These are phyloP conservation scores for Mya arenaria DNA, from an alignment of 1,140 invertebrate species.

Conservation along the genomic window DNA sequence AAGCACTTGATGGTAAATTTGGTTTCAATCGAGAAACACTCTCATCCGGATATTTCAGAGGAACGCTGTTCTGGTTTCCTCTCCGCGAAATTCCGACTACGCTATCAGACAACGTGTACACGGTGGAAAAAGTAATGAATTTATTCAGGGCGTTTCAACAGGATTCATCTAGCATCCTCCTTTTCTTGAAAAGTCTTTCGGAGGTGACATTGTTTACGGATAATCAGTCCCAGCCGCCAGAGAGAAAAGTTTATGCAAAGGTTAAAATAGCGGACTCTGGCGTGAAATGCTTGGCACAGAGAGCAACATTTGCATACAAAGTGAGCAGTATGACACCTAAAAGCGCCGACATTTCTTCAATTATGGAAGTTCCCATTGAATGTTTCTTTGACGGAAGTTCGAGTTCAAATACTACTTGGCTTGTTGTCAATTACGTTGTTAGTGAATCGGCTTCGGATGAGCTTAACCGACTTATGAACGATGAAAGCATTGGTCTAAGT, in stretches of 20 bases:
- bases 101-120: slow-evolving; percentile 60
- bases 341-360: too few species aligned
- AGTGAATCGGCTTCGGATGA: slow-evolving; percentile 5
- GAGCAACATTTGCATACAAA: too few species aligned
- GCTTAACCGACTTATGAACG: slow-evolving; percentile 20
- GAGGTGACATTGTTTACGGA: too few species aligned
- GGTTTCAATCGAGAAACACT: slow-evolving; percentile 17
- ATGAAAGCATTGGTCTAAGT: slow-evolving; percentile 7
- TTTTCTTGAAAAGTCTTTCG: slow-evolving; percentile 64
- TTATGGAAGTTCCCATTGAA: too few species aligned
- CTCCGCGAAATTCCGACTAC: slow-evolving; percentile 60
- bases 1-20: slow-evolving; percentile 37
- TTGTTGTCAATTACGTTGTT: slow-evolving; percentile 41
- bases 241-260: too few species aligned
- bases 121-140: slow-evolving; percentile 56
- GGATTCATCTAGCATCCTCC: slow-evolving; percentile 54
- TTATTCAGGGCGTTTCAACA: slow-evolving; percentile 62
- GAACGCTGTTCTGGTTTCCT: slow-evolving; percentile 75
- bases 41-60: slow-evolving; percentile 51
- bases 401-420: too few species aligned
- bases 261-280: too few species aligned
- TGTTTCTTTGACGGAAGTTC: too few species aligned
- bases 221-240: too few species aligned
- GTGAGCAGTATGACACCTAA: too few species aligned
- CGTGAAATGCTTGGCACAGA: too few species aligned